These are phyloP conservation scores for Papilio demoleus DNA, from an alignment of 2,888 invertebrate species.

Conservation along the genomic window DNA sequence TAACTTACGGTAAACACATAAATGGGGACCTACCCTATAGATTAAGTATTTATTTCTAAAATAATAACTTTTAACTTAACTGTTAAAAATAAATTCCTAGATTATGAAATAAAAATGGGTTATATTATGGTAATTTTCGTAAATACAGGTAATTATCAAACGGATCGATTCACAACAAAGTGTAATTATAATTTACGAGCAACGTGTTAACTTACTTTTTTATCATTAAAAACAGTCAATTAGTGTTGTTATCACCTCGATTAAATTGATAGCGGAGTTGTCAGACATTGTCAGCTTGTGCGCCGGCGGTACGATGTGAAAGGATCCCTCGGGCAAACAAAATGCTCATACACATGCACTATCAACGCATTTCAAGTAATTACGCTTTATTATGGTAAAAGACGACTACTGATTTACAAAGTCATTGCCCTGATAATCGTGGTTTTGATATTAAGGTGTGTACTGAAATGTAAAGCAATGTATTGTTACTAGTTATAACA, in stretches of 20 bases:
- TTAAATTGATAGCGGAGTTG: conserved; percentile 33
- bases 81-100: background rate
- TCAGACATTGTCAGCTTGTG: conserved; percentile 33
- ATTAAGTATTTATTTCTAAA: too few species aligned
- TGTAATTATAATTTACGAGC: conserved; percentile 2
- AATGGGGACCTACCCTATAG: too few species aligned
- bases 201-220: conserved; percentile 14
- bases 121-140: background rate
- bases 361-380: conserved; percentile 22
- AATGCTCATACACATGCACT: conserved; percentile 1
- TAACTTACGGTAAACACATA: too few species aligned
- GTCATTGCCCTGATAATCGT: background rate
- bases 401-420: background rate
- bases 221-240: conserved; percentile 37
- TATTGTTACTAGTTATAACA: too few species aligned
- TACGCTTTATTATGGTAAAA: background rate
- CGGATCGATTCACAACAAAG: background rate
- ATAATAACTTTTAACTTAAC: too few species aligned
- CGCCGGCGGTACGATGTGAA: conserved; percentile 17
- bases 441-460: background rate
- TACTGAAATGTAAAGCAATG: too few species aligned
- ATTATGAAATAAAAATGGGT: too few species aligned
- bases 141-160: too few species aligned
- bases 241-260: conserved; percentile 37
- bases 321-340: conserved; percentile 26